Conservation (phyloP, 2,888 invertebrate genomes). For the Leptinotarsa rubiginosa region DNA sequence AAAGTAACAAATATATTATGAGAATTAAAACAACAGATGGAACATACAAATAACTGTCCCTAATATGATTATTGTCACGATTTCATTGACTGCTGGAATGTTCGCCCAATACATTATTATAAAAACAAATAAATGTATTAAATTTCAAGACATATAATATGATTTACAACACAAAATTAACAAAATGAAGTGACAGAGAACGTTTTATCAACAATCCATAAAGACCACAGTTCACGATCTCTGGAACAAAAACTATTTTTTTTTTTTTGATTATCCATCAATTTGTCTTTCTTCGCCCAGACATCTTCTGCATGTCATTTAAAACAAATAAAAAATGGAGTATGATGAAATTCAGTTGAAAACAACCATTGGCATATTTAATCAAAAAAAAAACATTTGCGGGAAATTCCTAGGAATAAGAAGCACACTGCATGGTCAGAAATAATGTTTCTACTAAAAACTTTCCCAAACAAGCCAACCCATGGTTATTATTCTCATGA, state of each 20-base stretch:
- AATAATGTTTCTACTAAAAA: background rate
- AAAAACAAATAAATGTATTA: background rate
- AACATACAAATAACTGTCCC: background rate
- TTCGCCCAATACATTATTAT: background rate
- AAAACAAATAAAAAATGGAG: too few species aligned
- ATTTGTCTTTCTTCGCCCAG: too few species aligned
- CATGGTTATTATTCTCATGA: background rate
- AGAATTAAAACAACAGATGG: background rate
- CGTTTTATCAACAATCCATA: background rate
- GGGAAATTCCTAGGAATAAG: too few species aligned
- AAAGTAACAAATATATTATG: background rate
- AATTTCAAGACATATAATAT: background rate
- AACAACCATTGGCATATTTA: background rate
- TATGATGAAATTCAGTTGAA: background rate
- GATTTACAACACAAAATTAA: background rate
- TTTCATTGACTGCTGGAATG: slow-evolving; percentile 2
- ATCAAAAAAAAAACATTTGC: too few species aligned
- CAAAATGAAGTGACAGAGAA: background rate
- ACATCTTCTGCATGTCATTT: too few species aligned
- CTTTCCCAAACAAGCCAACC: background rate
- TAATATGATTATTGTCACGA: slow-evolving; percentile 27
- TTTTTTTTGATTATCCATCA: too few species aligned
- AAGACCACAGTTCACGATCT: too few species aligned
- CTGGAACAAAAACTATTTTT: too few species aligned
- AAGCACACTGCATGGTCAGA: background rate